Evolutionary conservation across 1,140 invertebrate genomes (phyloP), one percentile per base, ranked within the genome.

Genomic region (Brachionus rotundiformis): DNA sequence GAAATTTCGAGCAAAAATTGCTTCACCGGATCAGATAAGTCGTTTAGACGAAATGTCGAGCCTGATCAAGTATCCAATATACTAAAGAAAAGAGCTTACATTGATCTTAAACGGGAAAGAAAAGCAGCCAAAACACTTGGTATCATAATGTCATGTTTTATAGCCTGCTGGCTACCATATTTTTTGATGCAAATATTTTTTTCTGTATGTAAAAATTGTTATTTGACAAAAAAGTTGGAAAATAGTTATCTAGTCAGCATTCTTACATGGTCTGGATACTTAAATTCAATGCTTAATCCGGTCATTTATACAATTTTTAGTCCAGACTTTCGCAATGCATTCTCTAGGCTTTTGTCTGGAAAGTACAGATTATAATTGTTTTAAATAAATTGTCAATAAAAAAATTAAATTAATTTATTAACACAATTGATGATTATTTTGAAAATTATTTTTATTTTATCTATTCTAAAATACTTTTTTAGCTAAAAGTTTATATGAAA

Each of bases 91-190:
- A 25, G 81, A 54, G 84, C 85, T 54, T 87, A 88, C 82, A 83
- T 89, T 33, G 88, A 89, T 83, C 85, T 87, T 83, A 87, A 88
- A 83, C 82, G 89, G 23, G 89, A 89, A 83, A 76, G 88, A 47
- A 89, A 89, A 83, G 89, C 89, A 7, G 88, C 88, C 0, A 85
- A 88, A 29, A 88, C 88, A 6, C 83, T 90, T 47, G 87, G 87
- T 4, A 88, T 89, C 19, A 89, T 89, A 23, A 89, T 88, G 11
- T 88, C 87, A 71, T 85, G 84, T 10, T 88, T 88, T 83, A 83
- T 88, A 25, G 83, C 85, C 0, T 88, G 88, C 81, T 88, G 88
- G 88, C 82, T 88, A 65, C 88, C 88, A 10, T 88, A 88, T 83
- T 88, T 87, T 83, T 82, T 88, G 10, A 39, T 87, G n/a, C 87